These are phyloP conservation scores for Tricholaema leucomelas DNA, from an alignment of 2,113 vertebrate species.

Conservation along the genomic window DNA sequence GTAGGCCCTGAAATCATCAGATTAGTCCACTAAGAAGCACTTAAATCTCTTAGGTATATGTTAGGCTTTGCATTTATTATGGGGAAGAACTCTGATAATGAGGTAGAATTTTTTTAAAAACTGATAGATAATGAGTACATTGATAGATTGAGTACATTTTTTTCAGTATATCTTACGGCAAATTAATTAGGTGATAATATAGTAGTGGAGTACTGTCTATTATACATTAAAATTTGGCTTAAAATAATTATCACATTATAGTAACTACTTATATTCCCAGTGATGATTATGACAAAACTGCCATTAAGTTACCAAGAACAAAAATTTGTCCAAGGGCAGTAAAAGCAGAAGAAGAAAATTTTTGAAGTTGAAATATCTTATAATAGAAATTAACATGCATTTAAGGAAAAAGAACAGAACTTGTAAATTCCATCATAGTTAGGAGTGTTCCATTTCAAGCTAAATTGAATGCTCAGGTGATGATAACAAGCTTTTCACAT, in stretches of 20 bases:
- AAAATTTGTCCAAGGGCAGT: conserved; percentile 6
- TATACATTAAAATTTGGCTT: conserved; percentile 20
- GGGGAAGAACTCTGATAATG: background rate
- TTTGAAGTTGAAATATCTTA: background rate
- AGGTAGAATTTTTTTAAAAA: conserved; percentile 2
- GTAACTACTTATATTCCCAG: background rate
- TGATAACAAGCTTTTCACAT: background rate
- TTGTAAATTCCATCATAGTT: background rate
- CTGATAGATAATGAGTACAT: background rate
- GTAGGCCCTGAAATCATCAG: background rate
- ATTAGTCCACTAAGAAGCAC: background rate
- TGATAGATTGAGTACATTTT: background rate
- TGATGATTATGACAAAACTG: conserved; percentile 28
- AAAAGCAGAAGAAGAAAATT: background rate
- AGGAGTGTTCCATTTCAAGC: background rate
- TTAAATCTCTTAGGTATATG: background rate
- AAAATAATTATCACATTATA: conserved; percentile 42
- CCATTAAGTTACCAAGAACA: conserved; percentile 2
- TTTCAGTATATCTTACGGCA: conserved; percentile 19
- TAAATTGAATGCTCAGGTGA: background rate
- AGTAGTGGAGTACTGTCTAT: background rate
- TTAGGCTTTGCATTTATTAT: background rate
- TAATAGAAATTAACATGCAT: background rate
- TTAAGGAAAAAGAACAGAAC: background rate
- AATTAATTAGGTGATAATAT: conserved; percentile 33